Base-by-base conservation (phyloP, 1,140 invertebrate species). In the Pachypeltis micranthus region DNA sequence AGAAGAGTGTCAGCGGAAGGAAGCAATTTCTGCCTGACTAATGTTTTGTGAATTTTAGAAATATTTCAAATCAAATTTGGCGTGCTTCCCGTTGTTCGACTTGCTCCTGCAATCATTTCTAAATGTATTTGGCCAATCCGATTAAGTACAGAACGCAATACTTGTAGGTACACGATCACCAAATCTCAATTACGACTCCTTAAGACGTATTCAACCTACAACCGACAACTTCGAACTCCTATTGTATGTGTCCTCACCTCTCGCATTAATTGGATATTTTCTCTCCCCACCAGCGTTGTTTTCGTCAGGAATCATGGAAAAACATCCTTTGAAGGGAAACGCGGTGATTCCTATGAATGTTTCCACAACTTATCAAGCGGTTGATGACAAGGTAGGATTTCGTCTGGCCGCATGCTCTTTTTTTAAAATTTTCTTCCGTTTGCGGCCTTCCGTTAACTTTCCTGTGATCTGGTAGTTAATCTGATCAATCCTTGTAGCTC, bases 281-380 rank as follows among this genome's bases (percentile, higher is more conserved):
- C 39, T 57, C 44, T 59, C 59, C 54, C 24, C 4, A 21, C 34
- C 56, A 66, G 65, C 44, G 24, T 66, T 56, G 29, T 63, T 63
- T 34, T 19, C 39, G 27, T n/a, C 61, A n/a, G 31, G 59, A 27
- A 63, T 26, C 27, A 66, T 66, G 65, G 65, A 66, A 66, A 66
- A 66, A 54, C 65, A 61, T 57, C 65, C 65, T 27, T 59, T 66
- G 55, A 66, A 63, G 59, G 65, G 65, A 23, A 63, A 63, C 63
- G 61, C 54, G n/a, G 55, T 62, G 3, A 63, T 66, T 61, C 62
- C 56, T 59, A 54, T 63, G 61, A 66, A 34, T 44, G 44, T 34
- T 47, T 58, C 62, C 26, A 55, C 65, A 24, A 63, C 57, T 54
- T 66, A 66, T 63, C 65, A 66, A 63, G 65, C 65, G 56, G 67